phyloP scores from a whole-genome alignment of 1,140 invertebrate species.

The Aphelenchoides avenae region DNA sequence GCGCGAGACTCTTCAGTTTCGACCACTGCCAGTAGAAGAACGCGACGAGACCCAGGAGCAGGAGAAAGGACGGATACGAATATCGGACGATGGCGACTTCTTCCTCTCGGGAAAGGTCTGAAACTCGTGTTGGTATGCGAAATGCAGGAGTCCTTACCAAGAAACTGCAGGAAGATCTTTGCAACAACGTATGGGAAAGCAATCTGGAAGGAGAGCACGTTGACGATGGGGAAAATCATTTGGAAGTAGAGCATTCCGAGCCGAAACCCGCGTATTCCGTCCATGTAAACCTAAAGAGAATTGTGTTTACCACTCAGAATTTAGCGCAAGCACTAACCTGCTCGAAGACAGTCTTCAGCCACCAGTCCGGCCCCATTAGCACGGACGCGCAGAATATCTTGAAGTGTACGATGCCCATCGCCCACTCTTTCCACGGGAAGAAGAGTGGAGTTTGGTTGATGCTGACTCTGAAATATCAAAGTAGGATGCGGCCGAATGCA shows the following conservation, averaged over 20 bases:
- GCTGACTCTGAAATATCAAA: conserved; percentile 66
- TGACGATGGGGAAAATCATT: conserved; percentile 81
- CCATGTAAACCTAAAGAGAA: conserved; percentile 67
- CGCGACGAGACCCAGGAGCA: conserved; percentile 68
- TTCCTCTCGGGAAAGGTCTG: conserved; percentile 64
- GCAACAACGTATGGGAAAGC: conserved; percentile 41
- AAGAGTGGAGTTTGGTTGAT: conserved; percentile 88
- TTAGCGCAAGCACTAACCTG: conserved; percentile 66
- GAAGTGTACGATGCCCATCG: conserved; percentile 82
- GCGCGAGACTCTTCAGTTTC: conserved; percentile 87
- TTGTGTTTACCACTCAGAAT: conserved; percentile 7
- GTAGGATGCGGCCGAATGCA: neutral
- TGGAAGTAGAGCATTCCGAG: conserved; percentile 77
- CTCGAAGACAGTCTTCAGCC: conserved; percentile 81
- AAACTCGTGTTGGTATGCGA: conserved; percentile 18
- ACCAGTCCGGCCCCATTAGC: conserved; percentile 96
- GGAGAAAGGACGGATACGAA: conserved; percentile 82
- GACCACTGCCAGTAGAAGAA: conserved; percentile 75
- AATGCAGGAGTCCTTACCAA: conserved; percentile 30
- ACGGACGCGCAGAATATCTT: conserved; percentile 94
- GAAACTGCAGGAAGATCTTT: conserved; percentile 23
- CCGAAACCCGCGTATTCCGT: conserved; percentile 87
- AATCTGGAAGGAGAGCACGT: conserved; percentile 57
- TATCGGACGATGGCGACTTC: conserved; percentile 76
- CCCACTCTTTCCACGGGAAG: conserved; percentile 67